These are phyloP conservation scores for Phyllopteryx taeniolatus DNA, from an alignment of 2,113 vertebrate species.

Conservation along the genomic window DNA sequence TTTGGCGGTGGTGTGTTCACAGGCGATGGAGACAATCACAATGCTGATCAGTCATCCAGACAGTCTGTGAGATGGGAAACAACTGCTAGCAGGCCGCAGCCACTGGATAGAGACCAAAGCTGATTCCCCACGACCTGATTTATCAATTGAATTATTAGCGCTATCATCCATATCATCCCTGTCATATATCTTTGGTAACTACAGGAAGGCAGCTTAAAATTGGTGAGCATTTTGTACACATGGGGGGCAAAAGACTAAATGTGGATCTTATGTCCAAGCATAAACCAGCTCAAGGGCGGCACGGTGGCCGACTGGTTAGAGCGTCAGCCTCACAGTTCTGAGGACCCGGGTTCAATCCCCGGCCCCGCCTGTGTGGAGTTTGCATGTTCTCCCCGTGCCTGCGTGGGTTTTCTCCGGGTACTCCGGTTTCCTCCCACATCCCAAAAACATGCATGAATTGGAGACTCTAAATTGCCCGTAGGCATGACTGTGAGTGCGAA, in stretches of 20 bases:
- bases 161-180: constrained; percentile 50
- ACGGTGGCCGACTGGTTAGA: too few species aligned
- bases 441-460: too few species aligned
- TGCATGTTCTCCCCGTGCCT: too few species aligned
- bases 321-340: too few species aligned
- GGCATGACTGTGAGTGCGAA: too few species aligned
- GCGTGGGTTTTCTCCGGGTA: too few species aligned
- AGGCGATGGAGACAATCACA: constrained; percentile 53
- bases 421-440: too few species aligned
- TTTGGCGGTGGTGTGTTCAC: constrained; percentile 47
- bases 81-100: constrained; percentile 60
- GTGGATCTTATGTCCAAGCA: too few species aligned
- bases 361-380: too few species aligned
- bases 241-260: not conserved
- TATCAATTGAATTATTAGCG: constrained; percentile 65
- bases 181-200: constrained; percentile 53
- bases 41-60: constrained; percentile 71
- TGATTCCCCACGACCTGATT: constrained; percentile 61
- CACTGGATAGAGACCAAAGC: constrained; percentile 68
- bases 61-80: constrained; percentile 65
- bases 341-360: too few species aligned
- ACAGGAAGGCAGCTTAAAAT: constrained; percentile 23
- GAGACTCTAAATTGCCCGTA: too few species aligned
- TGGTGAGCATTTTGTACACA: constrained; percentile 14
- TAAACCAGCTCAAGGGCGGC: too few species aligned